Conservation (phyloP, 1,140 invertebrate genomes). For the Venturia canescens region DNA sequence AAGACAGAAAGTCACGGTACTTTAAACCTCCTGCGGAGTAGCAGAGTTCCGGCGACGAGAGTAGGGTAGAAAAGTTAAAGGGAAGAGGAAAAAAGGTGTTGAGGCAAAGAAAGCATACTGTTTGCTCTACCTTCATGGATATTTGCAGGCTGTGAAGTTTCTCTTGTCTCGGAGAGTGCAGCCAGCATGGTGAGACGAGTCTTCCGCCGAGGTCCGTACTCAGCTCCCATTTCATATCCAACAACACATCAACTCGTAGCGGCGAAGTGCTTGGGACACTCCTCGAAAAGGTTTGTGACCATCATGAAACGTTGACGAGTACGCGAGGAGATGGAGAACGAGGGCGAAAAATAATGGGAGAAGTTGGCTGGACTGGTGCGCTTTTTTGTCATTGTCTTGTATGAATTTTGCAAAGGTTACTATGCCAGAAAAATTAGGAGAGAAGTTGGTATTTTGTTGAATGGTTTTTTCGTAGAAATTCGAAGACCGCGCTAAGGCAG, state of each 20-base stretch:
- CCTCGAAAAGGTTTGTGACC: conserved; percentile 7
- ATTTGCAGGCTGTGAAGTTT: conserved; percentile 9
- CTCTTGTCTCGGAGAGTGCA: not conserved
- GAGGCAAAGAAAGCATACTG: not conserved
- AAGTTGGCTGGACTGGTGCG: not conserved
- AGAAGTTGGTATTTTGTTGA: too few relatives aligned
- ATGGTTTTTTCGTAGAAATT: too few relatives aligned
- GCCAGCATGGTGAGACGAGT: conserved; percentile 19
- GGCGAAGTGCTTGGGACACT: conserved; percentile 23
- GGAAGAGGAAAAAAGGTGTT: not conserved
- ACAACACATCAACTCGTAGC: not conserved
- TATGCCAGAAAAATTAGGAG: not conserved
- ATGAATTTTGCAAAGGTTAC: too few relatives aligned
- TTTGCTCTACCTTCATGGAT: not conserved
- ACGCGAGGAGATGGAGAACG: not conserved
- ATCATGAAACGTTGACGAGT: conserved; percentile 22
- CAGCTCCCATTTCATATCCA: not conserved
- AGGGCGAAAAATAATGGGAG: not conserved
- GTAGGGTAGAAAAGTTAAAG: not conserved
- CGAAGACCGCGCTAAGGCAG: not conserved
- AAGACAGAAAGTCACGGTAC: conserved; percentile 48
- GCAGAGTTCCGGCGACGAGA: not conserved
- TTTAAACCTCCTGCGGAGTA: conserved; percentile 29
- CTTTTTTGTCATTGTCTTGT: not conserved
- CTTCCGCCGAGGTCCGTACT: not conserved